Percentiles rank a stretch among this genome's conserved stretches.
phyloP scores from a whole-genome alignment of 2,888 invertebrate species.

The Bellardia bayeri region DNA sequence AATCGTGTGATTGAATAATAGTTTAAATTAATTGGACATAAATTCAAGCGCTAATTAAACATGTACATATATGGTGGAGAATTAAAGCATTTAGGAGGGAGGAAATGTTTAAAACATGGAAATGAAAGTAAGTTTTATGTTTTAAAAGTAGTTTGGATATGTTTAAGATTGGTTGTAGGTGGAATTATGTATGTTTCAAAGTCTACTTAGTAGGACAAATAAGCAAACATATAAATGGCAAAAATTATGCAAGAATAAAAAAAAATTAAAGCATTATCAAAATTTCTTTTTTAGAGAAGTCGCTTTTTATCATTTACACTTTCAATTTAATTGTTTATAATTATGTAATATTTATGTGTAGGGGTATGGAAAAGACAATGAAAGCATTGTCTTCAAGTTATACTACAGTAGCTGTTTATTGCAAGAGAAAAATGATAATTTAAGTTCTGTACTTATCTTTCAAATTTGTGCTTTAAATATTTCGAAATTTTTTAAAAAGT shows the following conservation, averaged over 20 bases:
- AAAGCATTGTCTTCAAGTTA: neutral
- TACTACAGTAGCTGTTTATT: neutral
- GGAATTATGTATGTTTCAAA: slow-evolving; percentile 33
- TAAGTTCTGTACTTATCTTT: slow-evolving; percentile 60
- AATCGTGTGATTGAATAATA: slow-evolving; percentile 7
- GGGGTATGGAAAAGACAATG: neutral
- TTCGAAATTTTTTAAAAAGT: slow-evolving; percentile 5
- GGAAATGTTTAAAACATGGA: slow-evolving; percentile 56
- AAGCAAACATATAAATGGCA: slow-evolving; percentile 17
- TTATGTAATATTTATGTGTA: slow-evolving; percentile 43
- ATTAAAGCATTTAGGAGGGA: slow-evolving; percentile 43
- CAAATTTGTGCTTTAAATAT: slow-evolving; percentile 22
- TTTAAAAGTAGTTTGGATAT: slow-evolving; percentile 28
- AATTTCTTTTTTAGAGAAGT: neutral
- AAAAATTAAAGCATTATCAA: slow-evolving; percentile 12
- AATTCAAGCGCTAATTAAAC: slow-evolving; percentile 35
- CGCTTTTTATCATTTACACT: neutral
- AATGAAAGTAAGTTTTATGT: slow-evolving; percentile 60
- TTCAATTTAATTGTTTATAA: slow-evolving; percentile 39
- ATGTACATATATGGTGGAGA: slow-evolving; percentile 13
- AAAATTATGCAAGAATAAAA: slow-evolving; percentile 22
- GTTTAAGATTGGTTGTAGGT: slow-evolving; percentile 30
- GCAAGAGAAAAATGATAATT: slow-evolving; percentile 11
- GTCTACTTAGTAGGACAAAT: neutral
- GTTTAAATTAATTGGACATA: slow-evolving; percentile 37